A percentile compares a stretch with the other conserved stretches of the same genome.
phyloP scores from a whole-genome alignment of 2,888 invertebrate species.

The Caenorhabditis sp. region DNA sequence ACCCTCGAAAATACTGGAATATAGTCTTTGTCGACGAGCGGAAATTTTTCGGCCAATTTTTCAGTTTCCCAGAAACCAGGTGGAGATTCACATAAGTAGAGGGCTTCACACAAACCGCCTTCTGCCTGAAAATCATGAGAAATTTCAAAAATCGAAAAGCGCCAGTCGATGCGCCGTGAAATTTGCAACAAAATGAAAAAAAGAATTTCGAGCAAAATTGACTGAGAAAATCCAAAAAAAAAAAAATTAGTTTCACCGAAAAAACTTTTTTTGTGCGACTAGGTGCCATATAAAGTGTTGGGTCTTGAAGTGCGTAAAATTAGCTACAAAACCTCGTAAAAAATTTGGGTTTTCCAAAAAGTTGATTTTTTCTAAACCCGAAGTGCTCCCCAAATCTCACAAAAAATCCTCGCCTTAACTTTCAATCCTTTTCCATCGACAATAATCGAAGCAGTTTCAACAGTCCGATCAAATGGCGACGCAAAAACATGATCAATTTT shows the following conservation, averaged over 20 bases:
- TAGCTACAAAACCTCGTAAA: too few species aligned
- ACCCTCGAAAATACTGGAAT: constrained; percentile 58
- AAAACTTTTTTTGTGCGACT: too few species aligned
- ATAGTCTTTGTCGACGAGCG: constrained; percentile 56
- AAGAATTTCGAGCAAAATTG: too few species aligned
- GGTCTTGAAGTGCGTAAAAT: too few species aligned
- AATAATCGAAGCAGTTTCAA: constrained; percentile 63
- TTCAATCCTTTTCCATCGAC: constrained; percentile 46
- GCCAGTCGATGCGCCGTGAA: neutral
- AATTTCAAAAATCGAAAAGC: too few species aligned
- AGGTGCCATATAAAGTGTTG: too few species aligned
- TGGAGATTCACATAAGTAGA: constrained; percentile 65
- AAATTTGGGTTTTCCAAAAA: too few species aligned
- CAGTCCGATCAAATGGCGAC: constrained; percentile 67
- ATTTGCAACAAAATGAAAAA: neutral
- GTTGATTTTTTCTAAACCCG: neutral
- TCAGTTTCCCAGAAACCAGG: constrained; percentile 54
- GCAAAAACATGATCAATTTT: constrained; percentile 60
- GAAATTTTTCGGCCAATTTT: constrained; percentile 59
- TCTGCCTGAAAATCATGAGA: constrained; percentile 46
- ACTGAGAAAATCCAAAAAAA: too few species aligned
- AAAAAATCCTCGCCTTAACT: constrained; percentile 55
- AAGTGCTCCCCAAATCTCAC: too few species aligned
- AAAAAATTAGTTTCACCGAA: too few species aligned
- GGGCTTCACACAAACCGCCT: constrained; percentile 63